Evolutionary conservation across 30 jellyfish, hydroid and myxozoan genomes (phyloP).

Genomic region (Rhopilema esculentum): DNA sequence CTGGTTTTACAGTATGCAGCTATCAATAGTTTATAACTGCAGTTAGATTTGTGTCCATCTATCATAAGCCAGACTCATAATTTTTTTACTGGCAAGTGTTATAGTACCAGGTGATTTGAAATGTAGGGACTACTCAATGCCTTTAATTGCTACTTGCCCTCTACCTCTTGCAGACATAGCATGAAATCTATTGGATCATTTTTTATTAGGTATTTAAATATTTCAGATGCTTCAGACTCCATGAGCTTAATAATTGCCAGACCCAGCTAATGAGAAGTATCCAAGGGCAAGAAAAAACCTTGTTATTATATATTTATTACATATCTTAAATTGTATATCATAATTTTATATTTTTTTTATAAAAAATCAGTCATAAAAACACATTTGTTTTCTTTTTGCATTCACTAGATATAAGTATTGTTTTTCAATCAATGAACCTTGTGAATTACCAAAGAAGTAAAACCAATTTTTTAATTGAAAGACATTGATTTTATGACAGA

Average conservation of each 20-base stretch:
- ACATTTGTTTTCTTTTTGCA: too few relatives aligned
- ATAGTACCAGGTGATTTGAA: conserved; percentile 16
- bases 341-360: too few relatives aligned
- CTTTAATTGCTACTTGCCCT: conserved; percentile 32
- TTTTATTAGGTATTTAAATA: conserved; percentile 14
- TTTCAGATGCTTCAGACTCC: neutral
- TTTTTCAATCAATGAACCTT: too few relatives aligned
- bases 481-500: conserved; percentile 10
- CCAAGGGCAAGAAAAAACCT: conserved; percentile 21
- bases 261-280: conserved; percentile 46
- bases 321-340: too few relatives aligned
- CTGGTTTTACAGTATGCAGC: neutral
- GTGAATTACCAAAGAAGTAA: too few relatives aligned
- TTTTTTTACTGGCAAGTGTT: conserved; percentile 22
- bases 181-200: conserved; percentile 36
- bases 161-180: conserved; percentile 32
- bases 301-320: too few relatives aligned
- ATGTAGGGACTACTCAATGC: conserved; percentile 17
- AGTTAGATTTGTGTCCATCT: conserved; percentile 24
- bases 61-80: conserved; percentile 17
- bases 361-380: too few relatives aligned
- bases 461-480: too few relatives aligned
- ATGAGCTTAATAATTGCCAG: conserved; percentile 18
- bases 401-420: too few relatives aligned
- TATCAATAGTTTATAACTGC: conserved; percentile 11